phyloP scores from a whole-genome alignment of 2,113 vertebrate genomes.

The Smithornis capensis region DNA sequence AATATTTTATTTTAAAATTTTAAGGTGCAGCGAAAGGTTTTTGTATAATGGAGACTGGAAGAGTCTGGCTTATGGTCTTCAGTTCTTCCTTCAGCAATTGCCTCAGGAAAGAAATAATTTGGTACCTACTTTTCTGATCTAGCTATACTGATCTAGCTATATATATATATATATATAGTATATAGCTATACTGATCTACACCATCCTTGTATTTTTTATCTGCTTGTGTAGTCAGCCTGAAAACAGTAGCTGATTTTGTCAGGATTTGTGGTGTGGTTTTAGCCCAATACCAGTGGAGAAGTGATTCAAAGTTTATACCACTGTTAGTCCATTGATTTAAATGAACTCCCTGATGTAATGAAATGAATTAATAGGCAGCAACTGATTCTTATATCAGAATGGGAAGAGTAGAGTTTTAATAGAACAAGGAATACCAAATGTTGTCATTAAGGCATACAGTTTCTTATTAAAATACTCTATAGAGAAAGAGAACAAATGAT shows the following conservation, averaged over 20 bases:
- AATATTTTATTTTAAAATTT: not conserved
- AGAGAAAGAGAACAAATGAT: not conserved
- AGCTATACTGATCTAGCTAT: no score
- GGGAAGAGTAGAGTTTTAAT: not conserved
- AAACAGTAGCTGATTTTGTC: not conserved
- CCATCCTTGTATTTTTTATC: not conserved
- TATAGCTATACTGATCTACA: no score
- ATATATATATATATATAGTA: no score
- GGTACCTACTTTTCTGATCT: not conserved
- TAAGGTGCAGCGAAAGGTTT: not conserved
- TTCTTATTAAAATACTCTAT: not conserved
- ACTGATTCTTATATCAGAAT: not conserved
- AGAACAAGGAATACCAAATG: not conserved
- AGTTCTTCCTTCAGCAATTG: not conserved
- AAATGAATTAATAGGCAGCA: not conserved
- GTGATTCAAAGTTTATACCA: not conserved
- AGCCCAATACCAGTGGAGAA: not conserved
- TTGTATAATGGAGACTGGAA: not conserved
- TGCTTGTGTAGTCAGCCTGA: not conserved
- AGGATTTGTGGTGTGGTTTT: not conserved
- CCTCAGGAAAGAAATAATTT: not conserved
- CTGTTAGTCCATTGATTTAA: not conserved
- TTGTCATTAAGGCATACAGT: not conserved
- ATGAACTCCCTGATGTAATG: not conserved
- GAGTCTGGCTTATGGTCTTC: not conserved